Evolutionary conservation across 2,113 vertebrate species (phyloP).

Genomic region (Nothocercus nigrocapillus): DNA sequence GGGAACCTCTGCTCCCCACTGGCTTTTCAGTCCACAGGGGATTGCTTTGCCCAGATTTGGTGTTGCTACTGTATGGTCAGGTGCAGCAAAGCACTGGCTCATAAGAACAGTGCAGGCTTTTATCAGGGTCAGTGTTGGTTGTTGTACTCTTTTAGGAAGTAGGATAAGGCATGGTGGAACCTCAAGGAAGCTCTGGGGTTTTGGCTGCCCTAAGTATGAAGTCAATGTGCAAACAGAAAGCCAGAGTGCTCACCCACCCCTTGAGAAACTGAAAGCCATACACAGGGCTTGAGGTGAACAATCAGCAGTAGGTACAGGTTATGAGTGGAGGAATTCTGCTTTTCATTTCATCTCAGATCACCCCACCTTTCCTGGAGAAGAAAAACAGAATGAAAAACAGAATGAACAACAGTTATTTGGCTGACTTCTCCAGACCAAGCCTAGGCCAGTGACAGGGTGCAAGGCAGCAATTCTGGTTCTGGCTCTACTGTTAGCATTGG

Average conservation of each 20-base stretch:
- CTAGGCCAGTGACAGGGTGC: accelerated
- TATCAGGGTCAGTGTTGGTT: background rate
- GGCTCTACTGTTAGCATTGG: background rate
- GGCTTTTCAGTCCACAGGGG: background rate
- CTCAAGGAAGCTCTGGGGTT: background rate
- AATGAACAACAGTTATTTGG: background rate
- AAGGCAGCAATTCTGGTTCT: background rate
- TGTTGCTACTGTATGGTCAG: background rate
- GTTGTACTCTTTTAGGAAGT: background rate
- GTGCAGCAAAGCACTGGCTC: background rate
- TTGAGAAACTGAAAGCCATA: background rate
- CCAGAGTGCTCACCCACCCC: background rate
- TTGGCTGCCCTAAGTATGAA: background rate
- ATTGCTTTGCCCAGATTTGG: background rate
- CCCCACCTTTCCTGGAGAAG: background rate
- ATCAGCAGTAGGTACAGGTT: background rate
- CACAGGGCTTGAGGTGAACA: background rate
- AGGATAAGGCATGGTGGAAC: accelerated
- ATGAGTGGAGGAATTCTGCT: background rate
- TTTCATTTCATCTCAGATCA: background rate
- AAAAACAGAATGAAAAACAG: background rate
- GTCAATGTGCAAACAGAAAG: background rate
- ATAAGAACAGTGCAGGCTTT: background rate
- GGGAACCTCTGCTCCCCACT: background rate
- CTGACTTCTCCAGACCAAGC: background rate